These are phyloP conservation scores for Hirtodrosophila confusa DNA, from an alignment of 2,888 invertebrate species.

Conservation along the genomic window DNA sequence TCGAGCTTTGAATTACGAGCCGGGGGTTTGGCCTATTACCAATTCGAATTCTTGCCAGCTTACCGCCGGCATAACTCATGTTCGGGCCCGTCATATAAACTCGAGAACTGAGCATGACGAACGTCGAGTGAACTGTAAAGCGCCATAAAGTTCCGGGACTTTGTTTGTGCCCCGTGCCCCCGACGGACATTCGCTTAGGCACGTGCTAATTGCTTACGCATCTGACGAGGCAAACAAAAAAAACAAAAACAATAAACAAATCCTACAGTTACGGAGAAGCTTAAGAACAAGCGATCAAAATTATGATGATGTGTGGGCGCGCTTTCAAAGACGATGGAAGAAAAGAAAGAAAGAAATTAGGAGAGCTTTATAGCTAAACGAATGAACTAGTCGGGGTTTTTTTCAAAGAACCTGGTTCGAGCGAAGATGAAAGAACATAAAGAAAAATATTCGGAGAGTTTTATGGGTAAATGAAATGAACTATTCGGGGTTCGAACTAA, in stretches of 20 bases:
- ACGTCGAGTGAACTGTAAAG: constrained; percentile 66
- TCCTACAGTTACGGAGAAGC: constrained; percentile 23
- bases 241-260: constrained; percentile 3
- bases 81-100: constrained; percentile 17
- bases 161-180: constrained; percentile 14
- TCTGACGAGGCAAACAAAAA: constrained; percentile 17
- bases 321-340: neutral
- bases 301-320: constrained; percentile 13
- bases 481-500: too few relatives aligned
- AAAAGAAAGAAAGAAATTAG: neutral
- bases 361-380: neutral
- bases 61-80: constrained; percentile 28
- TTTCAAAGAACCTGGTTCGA: neutral
- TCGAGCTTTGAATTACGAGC: constrained; percentile 28
- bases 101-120: constrained; percentile 49
- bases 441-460: too few relatives aligned
- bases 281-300: constrained; percentile 18
- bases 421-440: too few relatives aligned
- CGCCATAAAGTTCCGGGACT: constrained; percentile 69
- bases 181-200: constrained; percentile 39
- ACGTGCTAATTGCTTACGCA: constrained; percentile 80
- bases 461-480: too few relatives aligned
- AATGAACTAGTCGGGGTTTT: neutral
- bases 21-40: constrained; percentile 14
- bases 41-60: constrained; percentile 28